These are phyloP conservation scores for Chrysogorgia sp. DNA, from an alignment of 92 coral and sea anemone genomes.

Conservation along the genomic window DNA sequence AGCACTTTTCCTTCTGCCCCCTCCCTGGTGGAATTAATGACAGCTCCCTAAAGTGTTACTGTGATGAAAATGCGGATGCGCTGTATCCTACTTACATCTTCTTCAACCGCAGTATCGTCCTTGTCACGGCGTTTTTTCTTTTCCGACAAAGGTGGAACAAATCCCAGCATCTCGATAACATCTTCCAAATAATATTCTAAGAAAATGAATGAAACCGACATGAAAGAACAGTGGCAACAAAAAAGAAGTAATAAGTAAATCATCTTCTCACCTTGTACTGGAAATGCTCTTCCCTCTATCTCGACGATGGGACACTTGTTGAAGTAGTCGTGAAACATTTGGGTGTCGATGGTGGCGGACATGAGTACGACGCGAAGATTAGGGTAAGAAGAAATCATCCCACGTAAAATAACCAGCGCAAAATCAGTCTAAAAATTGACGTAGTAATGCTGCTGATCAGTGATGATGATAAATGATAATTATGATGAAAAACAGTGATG, in stretches of 20 bases:
- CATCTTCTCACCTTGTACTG: conserved; percentile 82
- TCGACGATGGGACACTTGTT: conserved; percentile 94
- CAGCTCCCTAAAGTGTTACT: too few relatives aligned
- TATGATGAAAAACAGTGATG: too few relatives aligned
- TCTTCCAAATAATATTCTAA: conserved; percentile 96
- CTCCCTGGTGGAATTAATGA: too few relatives aligned
- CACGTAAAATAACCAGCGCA: conserved; percentile 86
- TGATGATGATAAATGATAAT: too few relatives aligned
- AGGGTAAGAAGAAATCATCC: conserved; percentile 85
- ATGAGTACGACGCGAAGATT: conserved; percentile 88
- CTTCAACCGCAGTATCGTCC: conserved; percentile 87
- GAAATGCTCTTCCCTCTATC: conserved; percentile 92
- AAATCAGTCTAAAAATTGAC: conserved; percentile 78
- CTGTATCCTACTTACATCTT: conserved; percentile 61
- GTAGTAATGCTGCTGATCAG: background rate
- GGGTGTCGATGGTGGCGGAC: conserved; percentile 98
- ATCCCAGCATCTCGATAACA: conserved; percentile 91
- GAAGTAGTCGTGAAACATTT: conserved; percentile 94
- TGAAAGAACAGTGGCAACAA: background rate
- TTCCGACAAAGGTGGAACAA: conserved; percentile 96
- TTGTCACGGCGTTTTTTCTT: conserved; percentile 75
- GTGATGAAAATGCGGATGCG: background rate
- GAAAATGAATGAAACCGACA: background rate
- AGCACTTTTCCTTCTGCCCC: too few relatives aligned
- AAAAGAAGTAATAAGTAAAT: background rate